These are phyloP conservation scores for Anguilla pacifica DNA, from an alignment of 2,797 vertebrate species.

Conservation along the genomic window DNA sequence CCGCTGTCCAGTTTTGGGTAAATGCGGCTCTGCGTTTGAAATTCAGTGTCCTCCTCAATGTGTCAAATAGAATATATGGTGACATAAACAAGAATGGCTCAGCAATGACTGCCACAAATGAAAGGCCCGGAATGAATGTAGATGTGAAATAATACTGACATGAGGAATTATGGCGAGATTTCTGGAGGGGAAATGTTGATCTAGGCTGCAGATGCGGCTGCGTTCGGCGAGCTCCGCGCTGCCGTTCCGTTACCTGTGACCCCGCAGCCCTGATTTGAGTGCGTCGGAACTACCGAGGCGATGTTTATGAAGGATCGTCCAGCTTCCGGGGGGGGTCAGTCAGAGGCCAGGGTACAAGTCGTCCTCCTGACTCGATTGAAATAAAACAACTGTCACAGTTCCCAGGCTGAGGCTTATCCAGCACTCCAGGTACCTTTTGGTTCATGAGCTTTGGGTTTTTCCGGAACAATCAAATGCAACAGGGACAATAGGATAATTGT, in stretches of 20 bases:
- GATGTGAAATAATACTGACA: constrained; percentile 27
- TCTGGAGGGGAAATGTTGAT: constrained; percentile 18
- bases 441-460: not conserved
- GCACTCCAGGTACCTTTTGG: not conserved
- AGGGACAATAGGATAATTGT: not conserved
- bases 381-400: not conserved
- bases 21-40: not conserved
- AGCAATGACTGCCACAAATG: constrained; percentile 22
- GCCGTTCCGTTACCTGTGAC: not conserved
- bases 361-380: not conserved
- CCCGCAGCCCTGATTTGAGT: not conserved
- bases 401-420: not conserved
- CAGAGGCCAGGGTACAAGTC: not conserved
- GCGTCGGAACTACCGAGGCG: not conserved
- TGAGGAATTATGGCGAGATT: not conserved
- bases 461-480: not conserved
- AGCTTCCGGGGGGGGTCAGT: not conserved
- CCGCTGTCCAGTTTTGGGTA: not conserved
- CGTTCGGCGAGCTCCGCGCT: not conserved
- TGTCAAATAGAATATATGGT: constrained; percentile 23
- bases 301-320: not conserved
- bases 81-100: constrained; percentile 23
- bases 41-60: constrained; percentile 15
- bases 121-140: constrained; percentile 11
- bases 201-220: not conserved